Evolutionary conservation across 2,888 invertebrate species (phyloP).

Genomic region (Vesta saturnalis): DNA sequence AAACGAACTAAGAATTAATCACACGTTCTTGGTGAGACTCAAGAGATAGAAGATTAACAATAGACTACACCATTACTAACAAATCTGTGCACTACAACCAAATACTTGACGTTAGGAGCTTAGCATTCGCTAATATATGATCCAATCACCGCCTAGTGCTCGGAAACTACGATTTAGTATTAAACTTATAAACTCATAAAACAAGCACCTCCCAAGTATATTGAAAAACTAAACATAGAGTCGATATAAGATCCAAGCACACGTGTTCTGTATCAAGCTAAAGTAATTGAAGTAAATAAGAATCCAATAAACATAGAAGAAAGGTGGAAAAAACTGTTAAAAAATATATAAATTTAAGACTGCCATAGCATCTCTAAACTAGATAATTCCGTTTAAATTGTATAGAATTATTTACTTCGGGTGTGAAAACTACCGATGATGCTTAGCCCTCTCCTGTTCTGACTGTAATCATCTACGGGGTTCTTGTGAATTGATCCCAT

Average conservation of each 20-base stretch:
- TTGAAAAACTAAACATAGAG: not conserved
- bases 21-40: too few relatives aligned
- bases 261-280: not conserved
- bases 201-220: not conserved
- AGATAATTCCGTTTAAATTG: too few relatives aligned
- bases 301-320: not conserved
- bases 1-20: not conserved
- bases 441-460: too few relatives aligned
- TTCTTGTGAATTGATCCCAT: too few relatives aligned
- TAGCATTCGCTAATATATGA: not conserved
- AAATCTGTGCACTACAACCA: not conserved
- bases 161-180: not conserved
- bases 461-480: too few relatives aligned
- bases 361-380: too few relatives aligned
- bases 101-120: not conserved
- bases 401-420: too few relatives aligned
- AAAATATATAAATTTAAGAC: too few relatives aligned
- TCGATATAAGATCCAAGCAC: not conserved
- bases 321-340: not conserved
- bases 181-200: not conserved
- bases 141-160: not conserved
- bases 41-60: not conserved
- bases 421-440: too few relatives aligned
- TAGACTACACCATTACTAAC: not conserved
- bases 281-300: not conserved